Conservation (phyloP, 2,888 invertebrate genomes). For the Drosophila putrida region DNA sequence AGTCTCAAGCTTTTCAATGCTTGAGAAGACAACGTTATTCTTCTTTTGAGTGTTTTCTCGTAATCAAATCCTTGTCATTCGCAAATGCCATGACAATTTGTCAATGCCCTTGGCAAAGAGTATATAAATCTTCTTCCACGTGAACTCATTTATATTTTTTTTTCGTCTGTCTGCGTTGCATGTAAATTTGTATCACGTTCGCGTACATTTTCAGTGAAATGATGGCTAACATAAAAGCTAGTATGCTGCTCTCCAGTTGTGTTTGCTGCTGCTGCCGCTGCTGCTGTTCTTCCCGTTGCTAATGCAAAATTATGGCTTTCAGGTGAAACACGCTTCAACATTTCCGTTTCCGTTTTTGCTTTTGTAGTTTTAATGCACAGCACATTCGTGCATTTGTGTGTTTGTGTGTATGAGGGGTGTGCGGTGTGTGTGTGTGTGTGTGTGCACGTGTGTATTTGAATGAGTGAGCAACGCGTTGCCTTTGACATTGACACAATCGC, state of each 20-base stretch:
- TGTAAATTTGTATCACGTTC: conserved; percentile 76
- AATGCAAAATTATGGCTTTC: conserved; percentile 75
- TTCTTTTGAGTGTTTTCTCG: background rate
- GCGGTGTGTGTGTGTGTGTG: conserved; percentile 10
- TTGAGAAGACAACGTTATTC: too few relatives aligned
- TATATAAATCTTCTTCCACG: conserved; percentile 43
- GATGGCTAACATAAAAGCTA: conserved; percentile 59
- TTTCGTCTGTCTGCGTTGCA: conserved; percentile 28
- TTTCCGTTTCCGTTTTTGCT: conserved; percentile 75
- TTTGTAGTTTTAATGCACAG: conserved; percentile 66
- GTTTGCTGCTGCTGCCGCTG: conserved; percentile 15
- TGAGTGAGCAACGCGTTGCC: conserved; percentile 55
- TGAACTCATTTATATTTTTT: conserved; percentile 42
- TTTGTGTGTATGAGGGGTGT: conserved; percentile 18
- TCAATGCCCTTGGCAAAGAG: conserved; percentile 10
- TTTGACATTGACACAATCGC: conserved; percentile 60
- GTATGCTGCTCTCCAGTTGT: conserved; percentile 33
- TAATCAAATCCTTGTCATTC: background rate
- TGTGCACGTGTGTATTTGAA: conserved; percentile 39
- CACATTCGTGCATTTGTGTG: conserved; percentile 21
- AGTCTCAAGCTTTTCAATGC: too few relatives aligned
- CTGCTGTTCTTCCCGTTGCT: conserved; percentile 39
- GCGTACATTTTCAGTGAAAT: conserved; percentile 58
- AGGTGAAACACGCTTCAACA: conserved; percentile 72
- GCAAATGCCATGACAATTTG: conserved; percentile 12